A percentile compares a stretch with the other conserved stretches of the same genome.
Evolutionary conservation across 1,140 invertebrate genomes (phyloP).

Genomic region (Contarinia nasturtii): DNA sequence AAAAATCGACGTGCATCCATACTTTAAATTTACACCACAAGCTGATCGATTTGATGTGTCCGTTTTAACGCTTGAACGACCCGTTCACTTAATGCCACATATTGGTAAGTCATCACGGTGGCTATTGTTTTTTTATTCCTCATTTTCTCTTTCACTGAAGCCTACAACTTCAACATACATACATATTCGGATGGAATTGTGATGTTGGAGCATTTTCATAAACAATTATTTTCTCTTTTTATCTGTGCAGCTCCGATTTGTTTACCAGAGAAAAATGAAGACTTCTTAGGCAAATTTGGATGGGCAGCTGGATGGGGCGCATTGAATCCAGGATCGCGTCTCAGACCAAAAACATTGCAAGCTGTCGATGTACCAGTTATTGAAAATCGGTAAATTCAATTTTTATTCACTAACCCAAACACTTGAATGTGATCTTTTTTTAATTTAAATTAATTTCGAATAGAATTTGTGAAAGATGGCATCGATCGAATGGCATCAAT

Average conservation of each 20-base stretch:
- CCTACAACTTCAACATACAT: background rate
- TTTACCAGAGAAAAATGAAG: constrained; percentile 73
- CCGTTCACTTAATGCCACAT: constrained; percentile 77
- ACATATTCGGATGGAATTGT: background rate
- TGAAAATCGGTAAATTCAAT: constrained; percentile 44
- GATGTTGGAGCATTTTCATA: background rate
- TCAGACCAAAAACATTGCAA: constrained; percentile 77
- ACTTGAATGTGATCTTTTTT: too few species aligned
- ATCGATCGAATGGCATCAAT: constrained; percentile 67
- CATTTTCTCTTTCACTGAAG: background rate
- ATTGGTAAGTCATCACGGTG: constrained; percentile 34
- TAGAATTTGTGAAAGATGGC: constrained; percentile 61
- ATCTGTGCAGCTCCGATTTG: constrained; percentile 71
- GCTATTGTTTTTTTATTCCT: background rate
- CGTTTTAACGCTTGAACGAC: constrained; percentile 67
- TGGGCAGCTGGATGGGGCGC: constrained; percentile 91
- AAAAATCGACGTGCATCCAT: constrained; percentile 77
- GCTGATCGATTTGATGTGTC: constrained; percentile 81
- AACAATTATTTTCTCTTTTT: too few species aligned
- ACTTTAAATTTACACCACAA: constrained; percentile 89
- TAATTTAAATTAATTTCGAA: background rate
- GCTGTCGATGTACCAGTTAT: constrained; percentile 84
- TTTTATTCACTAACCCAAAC: too few species aligned
- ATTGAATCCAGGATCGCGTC: constrained; percentile 62
- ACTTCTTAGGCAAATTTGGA: constrained; percentile 75